Conservation (phyloP, 1,140 invertebrate species). For the Drosophila eugracilis region DNA sequence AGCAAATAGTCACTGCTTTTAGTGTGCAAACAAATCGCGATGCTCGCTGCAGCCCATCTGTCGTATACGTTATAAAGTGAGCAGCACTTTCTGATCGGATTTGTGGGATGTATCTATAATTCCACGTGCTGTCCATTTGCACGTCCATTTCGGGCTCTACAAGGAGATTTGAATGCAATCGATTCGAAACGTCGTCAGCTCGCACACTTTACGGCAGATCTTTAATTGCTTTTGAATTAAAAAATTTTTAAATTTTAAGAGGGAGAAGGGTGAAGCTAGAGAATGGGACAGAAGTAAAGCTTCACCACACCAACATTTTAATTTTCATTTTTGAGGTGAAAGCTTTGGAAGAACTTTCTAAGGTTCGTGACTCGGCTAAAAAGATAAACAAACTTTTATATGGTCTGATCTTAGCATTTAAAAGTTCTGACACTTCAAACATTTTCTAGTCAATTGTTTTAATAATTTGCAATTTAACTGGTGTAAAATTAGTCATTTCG, state of each 20-base stretch:
- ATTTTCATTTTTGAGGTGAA: conserved; percentile 2
- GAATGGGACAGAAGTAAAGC: neutral
- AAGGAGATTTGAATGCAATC: conserved; percentile 26
- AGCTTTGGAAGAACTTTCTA: neutral
- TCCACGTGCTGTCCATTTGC: conserved; percentile 36
- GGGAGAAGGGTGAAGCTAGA: neutral
- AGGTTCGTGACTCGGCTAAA: conserved; percentile 25
- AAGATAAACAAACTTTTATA: too few species aligned
- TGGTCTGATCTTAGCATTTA: too few species aligned
- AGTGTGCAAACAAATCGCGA: conserved; percentile 40
- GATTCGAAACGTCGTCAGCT: conserved; percentile 5
- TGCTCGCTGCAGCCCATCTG: conserved; percentile 29
- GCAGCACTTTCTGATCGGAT: conserved; percentile 12
- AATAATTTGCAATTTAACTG: too few species aligned
- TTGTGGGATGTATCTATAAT: conserved; percentile 5
- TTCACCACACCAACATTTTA: conserved; percentile 2
- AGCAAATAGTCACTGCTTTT: conserved; percentile 36
- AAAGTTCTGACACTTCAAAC: too few species aligned
- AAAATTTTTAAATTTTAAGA: conserved; percentile 9
- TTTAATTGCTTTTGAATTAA: conserved; percentile 28
- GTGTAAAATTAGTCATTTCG: too few species aligned
- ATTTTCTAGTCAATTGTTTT: too few species aligned
- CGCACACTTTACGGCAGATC: conserved; percentile 11
- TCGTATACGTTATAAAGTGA: conserved; percentile 37
- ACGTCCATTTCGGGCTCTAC: conserved; percentile 24